Conservation (phyloP, 2,888 invertebrate genomes). For the Acanthosoma haemorrhoidale region DNA sequence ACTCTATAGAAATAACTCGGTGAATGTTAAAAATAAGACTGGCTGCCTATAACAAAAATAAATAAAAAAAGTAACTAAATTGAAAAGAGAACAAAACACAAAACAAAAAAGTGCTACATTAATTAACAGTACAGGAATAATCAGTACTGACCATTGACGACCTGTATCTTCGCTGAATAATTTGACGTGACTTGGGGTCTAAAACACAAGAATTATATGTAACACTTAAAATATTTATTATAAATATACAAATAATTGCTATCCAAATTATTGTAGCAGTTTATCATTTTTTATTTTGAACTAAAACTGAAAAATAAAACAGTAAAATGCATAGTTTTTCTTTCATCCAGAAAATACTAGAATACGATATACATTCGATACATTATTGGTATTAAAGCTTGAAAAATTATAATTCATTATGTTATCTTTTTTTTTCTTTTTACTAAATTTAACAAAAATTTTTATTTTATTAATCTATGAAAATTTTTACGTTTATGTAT, state of each 20-base stretch:
- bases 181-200: constrained; percentile 97
- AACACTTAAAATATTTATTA: constrained; percentile 45
- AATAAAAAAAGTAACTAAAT: constrained; percentile 35
- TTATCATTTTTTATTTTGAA: too few relatives aligned
- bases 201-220: constrained; percentile 45
- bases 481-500: too few relatives aligned
- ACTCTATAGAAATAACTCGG: constrained; percentile 67
- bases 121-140: background rate
- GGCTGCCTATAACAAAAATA: constrained; percentile 58
- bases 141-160: constrained; percentile 86
- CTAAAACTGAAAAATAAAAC: too few relatives aligned
- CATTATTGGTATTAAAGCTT: too few relatives aligned
- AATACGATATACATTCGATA: too few relatives aligned
- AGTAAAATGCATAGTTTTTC: too few relatives aligned
- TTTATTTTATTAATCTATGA: too few relatives aligned
- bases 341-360: too few relatives aligned
- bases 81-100: constrained; percentile 27
- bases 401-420: too few relatives aligned
- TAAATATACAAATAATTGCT: constrained; percentile 17
- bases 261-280: too few relatives aligned
- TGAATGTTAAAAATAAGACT: constrained; percentile 69
- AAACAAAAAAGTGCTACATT: background rate
- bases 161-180: constrained; percentile 94
- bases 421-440: too few relatives aligned
- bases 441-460: too few relatives aligned